A percentile compares a stretch with the other conserved stretches of the same genome.
Conservation (phyloP, 1,140 invertebrate species). For the Oryctes rhinoceros region DNA sequence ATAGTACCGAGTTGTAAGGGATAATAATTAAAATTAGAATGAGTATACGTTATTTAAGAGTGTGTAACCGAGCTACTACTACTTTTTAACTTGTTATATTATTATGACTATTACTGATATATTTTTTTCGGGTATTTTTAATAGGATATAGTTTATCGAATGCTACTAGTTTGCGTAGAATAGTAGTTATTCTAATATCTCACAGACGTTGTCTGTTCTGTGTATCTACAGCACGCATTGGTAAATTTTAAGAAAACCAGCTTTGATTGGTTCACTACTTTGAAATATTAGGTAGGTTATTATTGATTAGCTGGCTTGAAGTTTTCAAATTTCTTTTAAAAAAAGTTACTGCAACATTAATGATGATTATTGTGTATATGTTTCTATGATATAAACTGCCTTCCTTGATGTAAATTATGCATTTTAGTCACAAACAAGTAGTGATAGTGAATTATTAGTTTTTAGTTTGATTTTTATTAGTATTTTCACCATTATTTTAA, state of each 20-base stretch:
- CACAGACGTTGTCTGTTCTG: not conserved
- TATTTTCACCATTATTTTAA: not conserved
- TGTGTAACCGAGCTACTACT: not conserved
- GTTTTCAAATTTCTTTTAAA: not conserved
- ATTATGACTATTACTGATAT: not conserved
- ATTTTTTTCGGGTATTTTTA: conserved; percentile 11
- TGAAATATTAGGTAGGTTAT: not conserved
- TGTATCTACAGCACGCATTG: not conserved
- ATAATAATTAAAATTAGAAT: conserved; percentile 5
- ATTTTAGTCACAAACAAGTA: conserved; percentile 33
- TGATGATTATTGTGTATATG: not conserved
- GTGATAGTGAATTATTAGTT: conserved; percentile 6
- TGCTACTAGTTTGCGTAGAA: not conserved
- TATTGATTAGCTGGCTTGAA: not conserved
- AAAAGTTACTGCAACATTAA: not conserved
- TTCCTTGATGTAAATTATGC: conserved; percentile 30
- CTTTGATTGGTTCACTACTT: not conserved
- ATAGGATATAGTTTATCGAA: conserved; percentile 14
- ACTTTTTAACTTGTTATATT: conserved; percentile 19
- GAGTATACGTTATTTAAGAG: conserved; percentile 11
- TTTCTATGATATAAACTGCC: conserved; percentile 30
- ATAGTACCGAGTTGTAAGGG: not conserved
- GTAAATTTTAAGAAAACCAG: not conserved
- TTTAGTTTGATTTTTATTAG: conserved; percentile 11
- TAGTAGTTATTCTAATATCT: not conserved